phyloP scores from a whole-genome alignment of 2,797 vertebrate genomes.

The Dermochelys coriacea region DNA sequence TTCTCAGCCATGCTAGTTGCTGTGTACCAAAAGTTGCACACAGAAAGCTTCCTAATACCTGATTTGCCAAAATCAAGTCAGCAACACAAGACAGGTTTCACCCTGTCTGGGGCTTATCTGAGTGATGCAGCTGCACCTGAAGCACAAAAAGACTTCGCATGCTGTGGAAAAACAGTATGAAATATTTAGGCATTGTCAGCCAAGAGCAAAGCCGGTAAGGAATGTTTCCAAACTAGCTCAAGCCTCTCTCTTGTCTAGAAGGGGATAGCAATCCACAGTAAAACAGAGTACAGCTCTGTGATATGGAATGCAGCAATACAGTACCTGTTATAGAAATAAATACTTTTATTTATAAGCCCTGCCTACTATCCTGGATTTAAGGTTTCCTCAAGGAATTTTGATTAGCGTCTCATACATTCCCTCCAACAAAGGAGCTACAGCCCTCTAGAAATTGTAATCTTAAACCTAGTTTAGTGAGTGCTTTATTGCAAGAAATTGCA shows the following conservation, averaged over 20 bases:
- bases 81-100: not conserved
- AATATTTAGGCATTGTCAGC: accelerated
- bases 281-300: not conserved
- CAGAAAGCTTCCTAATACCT: not conserved
- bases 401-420: not conserved
- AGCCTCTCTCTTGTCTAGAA: not conserved
- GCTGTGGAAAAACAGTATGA: not conserved
- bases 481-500: not conserved
- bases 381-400: not conserved
- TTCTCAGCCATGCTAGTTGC: not conserved
- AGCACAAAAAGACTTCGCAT: not conserved
- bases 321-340: not conserved
- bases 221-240: not conserved
- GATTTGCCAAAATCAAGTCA: not conserved
- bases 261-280: not conserved
- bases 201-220: not conserved
- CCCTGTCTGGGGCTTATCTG: not conserved
- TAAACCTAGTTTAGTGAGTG: not conserved
- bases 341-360: not conserved
- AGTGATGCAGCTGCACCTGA: not conserved
- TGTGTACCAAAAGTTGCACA: not conserved
- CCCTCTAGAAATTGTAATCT: not conserved
- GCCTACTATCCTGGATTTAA: not conserved
- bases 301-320: accelerated
- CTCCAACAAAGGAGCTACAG: not conserved